A percentile compares a stretch with the other conserved stretches of the same genome.
Evolutionary conservation across 2,888 invertebrate genomes (phyloP).

Genomic region (Platypus cylindrus): DNA sequence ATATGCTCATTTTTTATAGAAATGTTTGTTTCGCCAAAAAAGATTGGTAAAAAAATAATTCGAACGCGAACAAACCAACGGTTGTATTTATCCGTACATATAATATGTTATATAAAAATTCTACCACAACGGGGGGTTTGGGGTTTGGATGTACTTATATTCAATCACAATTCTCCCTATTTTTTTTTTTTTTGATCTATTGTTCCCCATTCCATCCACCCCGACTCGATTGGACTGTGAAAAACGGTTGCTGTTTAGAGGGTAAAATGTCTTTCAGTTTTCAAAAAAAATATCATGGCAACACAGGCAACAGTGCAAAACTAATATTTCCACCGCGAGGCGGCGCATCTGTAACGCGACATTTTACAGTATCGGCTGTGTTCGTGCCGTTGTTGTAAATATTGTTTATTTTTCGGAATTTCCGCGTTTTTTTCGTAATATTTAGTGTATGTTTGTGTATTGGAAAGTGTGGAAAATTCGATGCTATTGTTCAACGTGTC

Average conservation of each 20-base stretch:
- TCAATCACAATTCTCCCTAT: slow-evolving; percentile 13
- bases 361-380: slow-evolving; percentile 62
- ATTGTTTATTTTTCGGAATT: slow-evolving; percentile 47
- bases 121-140: slow-evolving; percentile 13
- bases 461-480: slow-evolving; percentile 23
- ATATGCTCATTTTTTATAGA: no score
- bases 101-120: slow-evolving; percentile 7
- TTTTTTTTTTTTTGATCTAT: slow-evolving; percentile 10
- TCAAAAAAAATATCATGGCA: slow-evolving; percentile 8
- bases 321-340: slow-evolving; percentile 23
- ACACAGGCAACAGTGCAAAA: slow-evolving; percentile 15
- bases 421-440: slow-evolving; percentile 23
- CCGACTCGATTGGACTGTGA: slow-evolving; percentile 5
- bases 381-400: slow-evolving; percentile 51
- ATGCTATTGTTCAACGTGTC: slow-evolving; percentile 26
- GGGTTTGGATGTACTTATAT: slow-evolving; percentile 12
- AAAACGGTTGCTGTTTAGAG: slow-evolving; percentile 7
- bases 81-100: slow-evolving; percentile 4
- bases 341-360: slow-evolving; percentile 49
- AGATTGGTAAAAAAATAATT: not conserved
- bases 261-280: slow-evolving; percentile 9
- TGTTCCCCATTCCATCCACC: slow-evolving; percentile 10
- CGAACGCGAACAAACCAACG: slow-evolving; percentile 1
- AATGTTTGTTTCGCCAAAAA: no score
- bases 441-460: slow-evolving; percentile 29